phyloP scores from a whole-genome alignment of 1,140 invertebrate species.

The Apolygus lucorum region DNA sequence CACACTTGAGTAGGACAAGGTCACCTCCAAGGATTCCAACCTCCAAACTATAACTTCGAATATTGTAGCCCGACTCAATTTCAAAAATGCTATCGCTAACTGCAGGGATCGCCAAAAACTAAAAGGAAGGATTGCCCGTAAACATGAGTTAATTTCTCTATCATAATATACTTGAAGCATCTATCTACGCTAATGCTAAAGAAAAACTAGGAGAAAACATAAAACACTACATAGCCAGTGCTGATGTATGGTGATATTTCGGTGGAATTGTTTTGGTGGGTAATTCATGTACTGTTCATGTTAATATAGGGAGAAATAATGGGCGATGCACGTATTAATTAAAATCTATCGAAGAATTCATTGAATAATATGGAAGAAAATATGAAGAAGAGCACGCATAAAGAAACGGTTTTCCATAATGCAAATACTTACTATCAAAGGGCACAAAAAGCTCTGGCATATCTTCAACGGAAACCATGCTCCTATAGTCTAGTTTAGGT shows the following conservation, averaged over 20 bases:
- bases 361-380: not conserved
- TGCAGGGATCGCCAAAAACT: too few species aligned
- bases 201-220: not conserved
- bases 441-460: slow-evolving; percentile 89
- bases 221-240: slow-evolving; percentile 27
- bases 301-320: not conserved
- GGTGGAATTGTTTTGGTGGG: too few species aligned
- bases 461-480: slow-evolving; percentile 87
- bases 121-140: too few species aligned
- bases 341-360: not conserved
- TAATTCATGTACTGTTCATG: not conserved
- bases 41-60: too few species aligned
- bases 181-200: slow-evolving; percentile 24
- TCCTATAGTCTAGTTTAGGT: slow-evolving; percentile 75
- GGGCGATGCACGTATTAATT: not conserved
- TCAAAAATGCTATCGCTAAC: too few species aligned
- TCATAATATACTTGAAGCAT: slow-evolving; percentile 3
- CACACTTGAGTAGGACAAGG: too few species aligned
- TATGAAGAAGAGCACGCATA: not conserved
- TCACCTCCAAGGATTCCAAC: too few species aligned
- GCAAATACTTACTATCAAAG: slow-evolving; percentile 75
- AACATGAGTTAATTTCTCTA: too few species aligned
- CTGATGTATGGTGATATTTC: slow-evolving; percentile 17
- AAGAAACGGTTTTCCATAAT: slow-evolving; percentile 4
- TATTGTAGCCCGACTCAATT: too few species aligned